A percentile compares a stretch with the other conserved stretches of the same genome.
These are phyloP conservation scores for Clamator glandarius DNA, from an alignment of 2,797 vertebrate genomes.

Conservation along the genomic window DNA sequence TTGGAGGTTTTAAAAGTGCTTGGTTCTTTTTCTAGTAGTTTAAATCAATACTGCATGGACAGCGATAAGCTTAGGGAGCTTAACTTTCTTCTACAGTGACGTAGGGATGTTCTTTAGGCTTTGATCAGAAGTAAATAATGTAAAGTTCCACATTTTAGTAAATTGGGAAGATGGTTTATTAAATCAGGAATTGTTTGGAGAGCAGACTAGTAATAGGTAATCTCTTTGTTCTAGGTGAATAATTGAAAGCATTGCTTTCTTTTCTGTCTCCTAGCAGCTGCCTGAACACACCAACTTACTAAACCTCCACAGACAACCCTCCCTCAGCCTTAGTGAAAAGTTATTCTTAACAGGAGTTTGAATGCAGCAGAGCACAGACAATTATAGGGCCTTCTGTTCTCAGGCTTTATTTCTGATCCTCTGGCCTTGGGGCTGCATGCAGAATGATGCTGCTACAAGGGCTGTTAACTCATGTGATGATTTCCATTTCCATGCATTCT, in stretches of 20 bases:
- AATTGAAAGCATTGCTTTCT: neutral
- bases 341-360: neutral
- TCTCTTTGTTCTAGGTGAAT: neutral
- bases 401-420: neutral
- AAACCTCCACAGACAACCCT: neutral
- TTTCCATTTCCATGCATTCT: neutral
- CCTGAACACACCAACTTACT: neutral
- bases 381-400: neutral
- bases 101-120: neutral
- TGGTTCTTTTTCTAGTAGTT: neutral
- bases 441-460: neutral
- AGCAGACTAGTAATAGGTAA: neutral
- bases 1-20: neutral
- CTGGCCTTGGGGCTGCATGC: neutral
- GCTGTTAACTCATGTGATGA: neutral
- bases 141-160: neutral
- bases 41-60: neutral
- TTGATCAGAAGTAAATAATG: neutral
- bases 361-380: neutral
- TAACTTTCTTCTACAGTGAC: neutral
- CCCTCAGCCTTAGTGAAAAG: neutral
- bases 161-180: neutral
- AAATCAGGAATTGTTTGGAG: neutral
- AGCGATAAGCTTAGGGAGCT: neutral
- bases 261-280: neutral